Conservation (phyloP, 2,888 invertebrate species). For the Labia minor region DNA sequence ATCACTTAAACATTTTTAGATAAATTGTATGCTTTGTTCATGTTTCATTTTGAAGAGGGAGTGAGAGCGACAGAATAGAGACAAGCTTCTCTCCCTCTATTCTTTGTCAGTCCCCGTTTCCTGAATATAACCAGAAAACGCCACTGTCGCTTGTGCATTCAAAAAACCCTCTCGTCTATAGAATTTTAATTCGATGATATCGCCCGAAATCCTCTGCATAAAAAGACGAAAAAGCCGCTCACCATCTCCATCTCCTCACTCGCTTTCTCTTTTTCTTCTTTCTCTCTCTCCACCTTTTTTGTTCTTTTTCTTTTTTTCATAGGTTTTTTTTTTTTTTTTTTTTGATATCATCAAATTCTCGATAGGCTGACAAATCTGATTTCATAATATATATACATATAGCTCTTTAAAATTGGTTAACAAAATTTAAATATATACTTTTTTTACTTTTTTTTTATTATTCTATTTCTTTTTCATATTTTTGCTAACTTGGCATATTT, state of each 20-base stretch:
- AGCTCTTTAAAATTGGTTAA: background rate
- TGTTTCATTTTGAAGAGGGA: too few species aligned
- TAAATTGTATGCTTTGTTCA: too few species aligned
- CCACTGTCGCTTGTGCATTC: background rate
- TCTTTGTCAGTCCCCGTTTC: background rate
- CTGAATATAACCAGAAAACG: background rate
- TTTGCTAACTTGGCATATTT: background rate
- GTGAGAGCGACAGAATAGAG: background rate
- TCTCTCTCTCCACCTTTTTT: too few species aligned
- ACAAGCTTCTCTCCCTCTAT: background rate
- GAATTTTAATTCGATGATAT: background rate
- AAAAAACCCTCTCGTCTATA: background rate
- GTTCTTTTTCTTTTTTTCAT: too few species aligned
- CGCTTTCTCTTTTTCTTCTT: background rate
- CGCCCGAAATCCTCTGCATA: background rate
- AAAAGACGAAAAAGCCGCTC: background rate
- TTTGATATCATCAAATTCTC: background rate
- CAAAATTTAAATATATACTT: background rate
- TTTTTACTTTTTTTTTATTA: too few species aligned
- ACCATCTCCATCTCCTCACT: background rate
- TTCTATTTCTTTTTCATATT: too few species aligned
- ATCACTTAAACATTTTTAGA: too few species aligned
- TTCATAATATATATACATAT: background rate
- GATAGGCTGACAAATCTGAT: background rate
- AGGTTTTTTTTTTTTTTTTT: too few species aligned